Conservation (phyloP, 2,797 vertebrate genomes). For the Epinephelus malabaricus region DNA sequence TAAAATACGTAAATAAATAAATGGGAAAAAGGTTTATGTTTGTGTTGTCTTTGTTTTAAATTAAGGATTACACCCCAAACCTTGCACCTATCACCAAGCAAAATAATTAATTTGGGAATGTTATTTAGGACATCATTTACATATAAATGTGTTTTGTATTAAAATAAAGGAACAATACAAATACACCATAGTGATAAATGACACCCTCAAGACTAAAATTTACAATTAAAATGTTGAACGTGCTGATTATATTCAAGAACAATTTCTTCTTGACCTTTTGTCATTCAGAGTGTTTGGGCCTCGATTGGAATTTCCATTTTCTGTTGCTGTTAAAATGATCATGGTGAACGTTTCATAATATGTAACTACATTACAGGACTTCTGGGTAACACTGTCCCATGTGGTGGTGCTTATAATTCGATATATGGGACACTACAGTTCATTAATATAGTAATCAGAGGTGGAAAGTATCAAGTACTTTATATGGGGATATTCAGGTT, state of each 20-base stretch:
- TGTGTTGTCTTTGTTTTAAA: conserved; percentile 71
- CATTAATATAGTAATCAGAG: background rate
- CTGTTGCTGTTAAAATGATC: background rate
- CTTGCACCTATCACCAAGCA: conserved; percentile 61
- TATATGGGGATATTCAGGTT: background rate
- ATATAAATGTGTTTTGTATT: conserved; percentile 92
- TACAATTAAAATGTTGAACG: conserved; percentile 93
- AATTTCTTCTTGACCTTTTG: conserved; percentile 90
- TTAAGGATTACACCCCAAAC: conserved; percentile 70
- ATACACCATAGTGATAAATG: conserved; percentile 87
- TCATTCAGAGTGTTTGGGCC: conserved; percentile 39
- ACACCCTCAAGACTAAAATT: conserved; percentile 91
- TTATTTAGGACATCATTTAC: conserved; percentile 92
- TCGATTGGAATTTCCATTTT: conserved; percentile 16
- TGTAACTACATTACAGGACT: background rate
- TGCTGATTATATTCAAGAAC: conserved; percentile 89
- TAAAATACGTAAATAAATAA: conserved; percentile 68
- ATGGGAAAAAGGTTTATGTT: conserved; percentile 59
- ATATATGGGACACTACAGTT: background rate
- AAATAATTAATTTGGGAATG: conserved; percentile 88
- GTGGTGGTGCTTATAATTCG: background rate
- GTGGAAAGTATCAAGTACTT: background rate
- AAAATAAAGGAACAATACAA: conserved; percentile 85
- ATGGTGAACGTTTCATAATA: conserved; percentile 23
- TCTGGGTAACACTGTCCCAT: background rate